Percentiles rank a stretch among this genome's conserved stretches.
These are phyloP conservation scores for Schizothorax lantsangensis DNA, from an alignment of 2,797 vertebrate genomes.

Conservation along the genomic window DNA sequence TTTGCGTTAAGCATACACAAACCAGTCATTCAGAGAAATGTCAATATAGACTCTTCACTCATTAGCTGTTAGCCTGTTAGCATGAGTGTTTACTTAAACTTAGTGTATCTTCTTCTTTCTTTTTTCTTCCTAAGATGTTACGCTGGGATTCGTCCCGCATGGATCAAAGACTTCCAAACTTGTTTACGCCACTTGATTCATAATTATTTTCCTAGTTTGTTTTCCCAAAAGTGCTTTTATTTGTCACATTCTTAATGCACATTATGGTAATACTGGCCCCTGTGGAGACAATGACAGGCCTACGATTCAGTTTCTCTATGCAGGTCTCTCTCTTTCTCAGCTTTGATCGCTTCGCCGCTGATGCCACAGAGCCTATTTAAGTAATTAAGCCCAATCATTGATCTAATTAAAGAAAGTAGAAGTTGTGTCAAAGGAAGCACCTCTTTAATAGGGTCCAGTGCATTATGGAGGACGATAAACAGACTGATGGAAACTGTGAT, in stretches of 20 bases:
- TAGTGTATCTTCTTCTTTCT: background rate
- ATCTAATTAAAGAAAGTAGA: constrained; percentile 60
- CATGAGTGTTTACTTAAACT: background rate
- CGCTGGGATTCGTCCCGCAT: background rate
- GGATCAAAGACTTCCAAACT: constrained; percentile 17
- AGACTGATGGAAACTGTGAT: background rate
- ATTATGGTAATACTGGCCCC: constrained; percentile 38
- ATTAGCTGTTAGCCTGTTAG: constrained; percentile 27
- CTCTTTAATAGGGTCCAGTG: constrained; percentile 42
- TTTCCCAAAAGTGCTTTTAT: constrained; percentile 44
- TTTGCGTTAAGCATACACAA: constrained; percentile 8
- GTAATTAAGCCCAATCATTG: constrained; percentile 61
- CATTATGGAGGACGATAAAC: constrained; percentile 25
- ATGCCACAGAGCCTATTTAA: constrained; percentile 47
- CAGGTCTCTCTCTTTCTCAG: constrained; percentile 11
- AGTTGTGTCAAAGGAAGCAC: constrained; percentile 33
- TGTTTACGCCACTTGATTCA: background rate
- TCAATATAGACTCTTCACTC: background rate
- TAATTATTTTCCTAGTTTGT: constrained; percentile 14
- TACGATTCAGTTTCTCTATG: constrained; percentile 29
- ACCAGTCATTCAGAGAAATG: constrained; percentile 22
- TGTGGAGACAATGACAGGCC: constrained; percentile 26
- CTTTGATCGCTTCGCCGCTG: constrained; percentile 40
- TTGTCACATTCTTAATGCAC: constrained; percentile 32
- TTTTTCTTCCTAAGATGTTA: background rate